These are phyloP conservation scores for Regulus satrapa DNA, from an alignment of 2,113 vertebrate species.

Conservation along the genomic window DNA sequence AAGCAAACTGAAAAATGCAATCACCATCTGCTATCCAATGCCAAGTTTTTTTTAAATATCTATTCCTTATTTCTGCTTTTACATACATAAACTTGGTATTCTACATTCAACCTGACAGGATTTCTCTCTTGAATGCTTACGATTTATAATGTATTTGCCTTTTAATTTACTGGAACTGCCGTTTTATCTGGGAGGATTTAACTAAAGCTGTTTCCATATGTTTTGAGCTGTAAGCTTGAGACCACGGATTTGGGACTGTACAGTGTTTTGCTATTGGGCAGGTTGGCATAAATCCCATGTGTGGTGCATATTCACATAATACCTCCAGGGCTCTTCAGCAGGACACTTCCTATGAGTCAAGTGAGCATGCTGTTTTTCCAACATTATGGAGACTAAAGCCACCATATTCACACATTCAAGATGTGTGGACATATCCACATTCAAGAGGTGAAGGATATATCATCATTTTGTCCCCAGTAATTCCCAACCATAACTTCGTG, in stretches of 20 bases:
- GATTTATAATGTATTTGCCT: neutral
- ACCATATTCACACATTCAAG: neutral
- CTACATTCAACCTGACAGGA: neutral
- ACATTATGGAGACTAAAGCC: neutral
- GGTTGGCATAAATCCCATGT: neutral
- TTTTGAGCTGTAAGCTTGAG: conserved; percentile 2
- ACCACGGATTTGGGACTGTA: neutral
- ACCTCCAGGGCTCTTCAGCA: neutral
- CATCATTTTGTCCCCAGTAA: neutral
- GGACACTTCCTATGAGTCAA: neutral
- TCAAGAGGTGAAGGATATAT: neutral
- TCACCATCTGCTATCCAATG: neutral
- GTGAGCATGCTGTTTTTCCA: neutral
- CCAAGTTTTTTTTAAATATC: neutral
- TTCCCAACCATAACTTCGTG: neutral
- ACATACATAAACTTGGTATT: neutral
- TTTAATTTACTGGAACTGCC: neutral
- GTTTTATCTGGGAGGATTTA: conserved; percentile 4
- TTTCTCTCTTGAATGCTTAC: neutral
- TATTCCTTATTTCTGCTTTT: neutral
- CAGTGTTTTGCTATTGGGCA: neutral
- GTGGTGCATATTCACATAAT: neutral
- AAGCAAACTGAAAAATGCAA: neutral
- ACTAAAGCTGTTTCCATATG: conserved; percentile 28
- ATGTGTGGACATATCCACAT: neutral